Evolutionary conservation across 2,113 vertebrate genomes (phyloP), one percentile per base, ranked within the genome.

Genomic region (Ictidomys tridecemlineatus): DNA sequence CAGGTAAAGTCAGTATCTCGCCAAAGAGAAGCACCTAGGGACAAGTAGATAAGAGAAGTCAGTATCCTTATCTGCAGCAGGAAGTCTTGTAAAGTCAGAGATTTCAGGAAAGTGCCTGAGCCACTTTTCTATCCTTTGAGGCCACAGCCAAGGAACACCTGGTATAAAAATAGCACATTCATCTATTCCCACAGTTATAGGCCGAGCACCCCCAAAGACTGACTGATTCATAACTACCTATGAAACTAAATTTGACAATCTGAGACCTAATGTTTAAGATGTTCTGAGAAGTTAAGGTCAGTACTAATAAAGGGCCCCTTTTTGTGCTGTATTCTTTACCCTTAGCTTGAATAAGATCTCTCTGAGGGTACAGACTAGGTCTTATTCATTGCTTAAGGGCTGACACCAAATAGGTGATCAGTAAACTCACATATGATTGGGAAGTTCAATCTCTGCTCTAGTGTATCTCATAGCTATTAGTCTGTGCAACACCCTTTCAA

Each of bases 11-110:
- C 0, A 0, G 93, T 97, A 88, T 96, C 93, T 96, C 2, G 4
- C 80, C 58, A 82, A 51, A 48, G 65, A 93, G 48, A 83, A 84
- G 85, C 90, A 89, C 22, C 74, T 0, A 2, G 67, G 96, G 67
- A 95, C 82, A 89, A 73, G 34, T 17, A 95, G 95, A 96, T 45
- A 94, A 96, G 89, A 90, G 42, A 95, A 97, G 85, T 63, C 96
- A 96, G 96, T 91, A 42, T 53, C 72, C 74, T 94, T 89, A 76
- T 28, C 86, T 3, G 74, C 0, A 2, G 92, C 53, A 95, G 93
- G 94, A 93, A 97, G 82, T 87, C 96, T 87, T 95, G 77, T 45
- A 97, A 95, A 97, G 92, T 48, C 93, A 96, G 78, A 79, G 69
- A 95, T 51, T 76, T 89, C 89, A 91, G 1, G 1, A 90, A 96